Evolutionary conservation across 2,113 vertebrate species (phyloP).

Genomic region (Salvelinus fontinalis): DNA sequence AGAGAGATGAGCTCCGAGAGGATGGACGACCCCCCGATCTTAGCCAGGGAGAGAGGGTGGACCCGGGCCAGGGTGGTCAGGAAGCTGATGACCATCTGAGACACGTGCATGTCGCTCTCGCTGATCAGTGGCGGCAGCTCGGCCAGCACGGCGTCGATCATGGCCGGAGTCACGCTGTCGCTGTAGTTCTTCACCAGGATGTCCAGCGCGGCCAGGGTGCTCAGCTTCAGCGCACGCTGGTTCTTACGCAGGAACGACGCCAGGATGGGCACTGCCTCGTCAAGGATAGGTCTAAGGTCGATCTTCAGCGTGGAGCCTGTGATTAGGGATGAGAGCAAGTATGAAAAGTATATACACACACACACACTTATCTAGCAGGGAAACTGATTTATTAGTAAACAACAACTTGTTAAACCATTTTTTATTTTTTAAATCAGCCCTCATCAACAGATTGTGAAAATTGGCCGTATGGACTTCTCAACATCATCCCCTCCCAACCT

Average conservation of each 20-base stretch:
- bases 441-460: too few species aligned
- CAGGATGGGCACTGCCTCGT: conserved; percentile 95
- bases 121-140: conserved; percentile 97
- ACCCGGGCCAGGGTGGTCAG: conserved; percentile 94
- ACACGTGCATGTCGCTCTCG: conserved; percentile 98
- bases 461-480: too few species aligned
- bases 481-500: conserved; percentile 50
- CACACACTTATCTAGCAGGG: too few species aligned
- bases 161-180: conserved; percentile 89
- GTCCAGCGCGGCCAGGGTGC: conserved; percentile 81
- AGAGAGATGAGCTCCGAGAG: conserved; percentile 93
- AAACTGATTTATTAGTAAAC: too few species aligned
- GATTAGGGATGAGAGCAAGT: conserved; percentile 69
- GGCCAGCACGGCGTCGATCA: conserved; percentile 96
- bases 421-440: too few species aligned
- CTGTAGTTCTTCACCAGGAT: conserved; percentile 88
- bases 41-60: conserved; percentile 93
- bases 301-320: conserved; percentile 94
- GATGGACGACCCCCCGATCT: conserved; percentile 90
- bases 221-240: conserved; percentile 84
- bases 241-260: conserved; percentile 96
- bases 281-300: conserved; percentile 89
- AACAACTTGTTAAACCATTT: too few species aligned
- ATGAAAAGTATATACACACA: too few species aligned
- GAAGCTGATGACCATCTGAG: conserved; percentile 98